These are phyloP conservation scores for Empidonax traillii DNA, from an alignment of 2,113 vertebrate genomes.

Conservation along the genomic window DNA sequence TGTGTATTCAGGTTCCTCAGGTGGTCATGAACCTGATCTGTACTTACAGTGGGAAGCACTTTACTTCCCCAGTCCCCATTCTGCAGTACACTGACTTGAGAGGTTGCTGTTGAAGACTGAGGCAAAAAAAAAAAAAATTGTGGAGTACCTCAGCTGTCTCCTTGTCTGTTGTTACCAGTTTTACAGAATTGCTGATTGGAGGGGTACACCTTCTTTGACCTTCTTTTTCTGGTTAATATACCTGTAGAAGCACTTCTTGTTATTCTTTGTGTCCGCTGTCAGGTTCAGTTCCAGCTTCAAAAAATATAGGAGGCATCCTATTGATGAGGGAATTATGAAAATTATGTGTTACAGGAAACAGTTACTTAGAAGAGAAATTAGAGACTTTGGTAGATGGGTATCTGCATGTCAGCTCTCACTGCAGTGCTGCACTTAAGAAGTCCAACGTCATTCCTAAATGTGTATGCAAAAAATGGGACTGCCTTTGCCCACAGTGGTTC, in stretches of 20 bases:
- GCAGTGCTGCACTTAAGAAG: background rate
- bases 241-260: background rate
- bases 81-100: fast-evolving
- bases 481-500: background rate
- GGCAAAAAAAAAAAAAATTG: background rate
- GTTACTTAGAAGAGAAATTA: background rate
- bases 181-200: background rate
- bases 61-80: background rate
- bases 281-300: background rate
- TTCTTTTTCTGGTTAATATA: background rate
- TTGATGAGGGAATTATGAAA: background rate
- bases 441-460: background rate
- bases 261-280: background rate
- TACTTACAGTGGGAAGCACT: background rate
- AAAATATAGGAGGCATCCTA: background rate
- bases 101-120: background rate
- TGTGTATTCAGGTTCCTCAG: background rate
- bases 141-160: background rate
- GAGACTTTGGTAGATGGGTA: background rate
- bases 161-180: background rate
- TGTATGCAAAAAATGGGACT: background rate
- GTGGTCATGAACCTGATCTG: background rate
- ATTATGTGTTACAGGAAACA: background rate
- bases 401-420: background rate
- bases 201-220: background rate